Evolutionary conservation across 2,888 invertebrate genomes (phyloP).

Genomic region (Patella depressa): DNA sequence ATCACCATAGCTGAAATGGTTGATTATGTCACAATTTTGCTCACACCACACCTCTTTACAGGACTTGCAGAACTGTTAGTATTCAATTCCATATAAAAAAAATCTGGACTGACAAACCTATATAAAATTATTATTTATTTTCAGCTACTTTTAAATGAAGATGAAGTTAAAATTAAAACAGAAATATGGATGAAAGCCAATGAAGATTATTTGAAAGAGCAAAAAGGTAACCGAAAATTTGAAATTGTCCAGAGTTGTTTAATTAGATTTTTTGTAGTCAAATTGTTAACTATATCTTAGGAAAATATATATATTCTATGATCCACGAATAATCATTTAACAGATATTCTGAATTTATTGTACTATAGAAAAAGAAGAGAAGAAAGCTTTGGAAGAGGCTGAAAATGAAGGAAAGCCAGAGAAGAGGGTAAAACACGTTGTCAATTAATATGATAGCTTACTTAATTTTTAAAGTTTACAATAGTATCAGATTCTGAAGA

Average conservation of each 20-base stretch:
- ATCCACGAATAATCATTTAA: not conserved
- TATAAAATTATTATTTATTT: slow-evolving; percentile 21
- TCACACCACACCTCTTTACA: no score
- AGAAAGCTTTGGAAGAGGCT: slow-evolving; percentile 86
- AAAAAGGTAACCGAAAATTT: slow-evolving; percentile 74
- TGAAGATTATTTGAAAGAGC: slow-evolving; percentile 86
- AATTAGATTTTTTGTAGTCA: no score
- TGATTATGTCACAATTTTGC: no score
- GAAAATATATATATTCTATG: not conserved
- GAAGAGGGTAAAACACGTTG: slow-evolving; percentile 71
- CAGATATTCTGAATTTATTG: not conserved
- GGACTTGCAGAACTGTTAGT: no score
- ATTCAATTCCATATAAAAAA: no score
- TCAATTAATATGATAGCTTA: no score
- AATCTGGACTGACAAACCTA: no score
- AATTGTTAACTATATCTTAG: not conserved
- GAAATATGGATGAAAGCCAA: slow-evolving; percentile 90
- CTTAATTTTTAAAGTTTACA: no score
- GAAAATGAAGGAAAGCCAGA: slow-evolving; percentile 83
- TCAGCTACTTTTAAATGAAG: slow-evolving; percentile 83
- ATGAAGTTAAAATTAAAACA: slow-evolving; percentile 86
- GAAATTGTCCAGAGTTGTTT: not conserved
- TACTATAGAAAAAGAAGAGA: slow-evolving; percentile 83
- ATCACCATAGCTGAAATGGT: no score
- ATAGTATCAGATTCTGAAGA: no score